A percentile compares a stretch with the other conserved stretches of the same genome.
These are phyloP conservation scores for Sclerurus mexicanus DNA, from an alignment of 2,113 vertebrate species.

Conservation along the genomic window DNA sequence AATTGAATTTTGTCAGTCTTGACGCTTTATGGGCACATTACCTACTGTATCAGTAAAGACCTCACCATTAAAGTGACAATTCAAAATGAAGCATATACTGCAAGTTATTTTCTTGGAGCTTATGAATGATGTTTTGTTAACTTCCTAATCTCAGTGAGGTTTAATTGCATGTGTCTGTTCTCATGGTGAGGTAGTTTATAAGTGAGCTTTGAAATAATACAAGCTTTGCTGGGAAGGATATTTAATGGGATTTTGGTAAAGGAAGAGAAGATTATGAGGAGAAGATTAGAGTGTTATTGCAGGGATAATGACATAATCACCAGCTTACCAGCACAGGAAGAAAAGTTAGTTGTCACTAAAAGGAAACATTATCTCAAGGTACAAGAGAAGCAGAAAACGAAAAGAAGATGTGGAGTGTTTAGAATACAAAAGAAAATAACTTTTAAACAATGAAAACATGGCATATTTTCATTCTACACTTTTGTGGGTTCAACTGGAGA, in stretches of 20 bases:
- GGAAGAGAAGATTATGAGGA: slow-evolving; percentile 1
- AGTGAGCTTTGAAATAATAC: neutral
- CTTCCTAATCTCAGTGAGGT: neutral
- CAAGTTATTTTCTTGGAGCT: neutral
- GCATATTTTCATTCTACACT: neutral
- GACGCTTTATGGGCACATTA: neutral
- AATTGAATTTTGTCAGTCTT: neutral
- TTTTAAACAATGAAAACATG: neutral
- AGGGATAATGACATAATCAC: slow-evolving; percentile 32
- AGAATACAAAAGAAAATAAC: neutral
- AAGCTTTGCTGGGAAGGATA: slow-evolving; percentile 1
- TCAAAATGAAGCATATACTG: neutral
- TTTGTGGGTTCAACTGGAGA: neutral
- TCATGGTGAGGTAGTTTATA: neutral
- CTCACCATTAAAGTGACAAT: slow-evolving; percentile 10
- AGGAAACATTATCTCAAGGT: slow-evolving; percentile 4
- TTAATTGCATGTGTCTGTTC: slow-evolving; percentile 19
- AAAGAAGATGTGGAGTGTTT: neutral
- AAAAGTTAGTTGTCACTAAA: neutral
- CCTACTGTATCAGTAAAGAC: neutral
- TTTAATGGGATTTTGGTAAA: slow-evolving; percentile 35
- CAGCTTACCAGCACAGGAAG: neutral
- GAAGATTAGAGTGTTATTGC: slow-evolving; percentile 32
- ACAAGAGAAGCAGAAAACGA: neutral
- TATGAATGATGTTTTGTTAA: slow-evolving; percentile 13